These are phyloP conservation scores for Acrossocheilus wenchowensis DNA, from an alignment of 2,797 vertebrate species.

Conservation along the genomic window DNA sequence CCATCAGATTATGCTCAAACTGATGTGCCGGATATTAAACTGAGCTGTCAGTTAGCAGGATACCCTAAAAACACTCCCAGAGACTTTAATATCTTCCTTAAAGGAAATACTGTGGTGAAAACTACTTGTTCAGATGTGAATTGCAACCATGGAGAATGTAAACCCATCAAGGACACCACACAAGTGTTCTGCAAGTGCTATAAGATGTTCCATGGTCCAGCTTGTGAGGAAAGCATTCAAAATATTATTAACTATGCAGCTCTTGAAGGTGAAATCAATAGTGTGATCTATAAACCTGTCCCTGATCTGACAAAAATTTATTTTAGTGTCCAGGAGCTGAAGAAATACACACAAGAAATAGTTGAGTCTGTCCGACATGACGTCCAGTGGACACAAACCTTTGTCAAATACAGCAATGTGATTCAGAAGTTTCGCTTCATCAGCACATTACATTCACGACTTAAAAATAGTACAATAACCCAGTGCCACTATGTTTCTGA, in stretches of 20 bases:
- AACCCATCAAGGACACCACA: neutral
- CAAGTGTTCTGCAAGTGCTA: constrained; percentile 6
- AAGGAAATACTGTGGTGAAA: neutral
- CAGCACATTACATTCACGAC: neutral
- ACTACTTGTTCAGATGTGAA: neutral
- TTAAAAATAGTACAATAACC: neutral
- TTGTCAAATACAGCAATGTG: neutral
- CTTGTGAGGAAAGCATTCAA: neutral
- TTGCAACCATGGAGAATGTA: constrained; percentile 2
- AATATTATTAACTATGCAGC: neutral
- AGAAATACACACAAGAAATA: neutral
- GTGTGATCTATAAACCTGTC: neutral
- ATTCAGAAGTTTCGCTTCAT: neutral
- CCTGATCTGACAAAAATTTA: neutral
- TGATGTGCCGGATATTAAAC: too few species aligned
- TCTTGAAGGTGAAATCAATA: neutral
- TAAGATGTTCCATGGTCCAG: neutral
- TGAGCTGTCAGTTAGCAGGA: too few species aligned
- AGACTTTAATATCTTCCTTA: neutral
- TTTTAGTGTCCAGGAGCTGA: neutral
- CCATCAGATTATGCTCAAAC: too few species aligned
- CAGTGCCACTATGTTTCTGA: neutral
- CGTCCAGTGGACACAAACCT: neutral
- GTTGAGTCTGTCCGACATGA: neutral
- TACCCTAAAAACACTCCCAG: neutral